Base-by-base conservation (phyloP, 1,140 invertebrate species). In the Trichonephila inaurata region DNA sequence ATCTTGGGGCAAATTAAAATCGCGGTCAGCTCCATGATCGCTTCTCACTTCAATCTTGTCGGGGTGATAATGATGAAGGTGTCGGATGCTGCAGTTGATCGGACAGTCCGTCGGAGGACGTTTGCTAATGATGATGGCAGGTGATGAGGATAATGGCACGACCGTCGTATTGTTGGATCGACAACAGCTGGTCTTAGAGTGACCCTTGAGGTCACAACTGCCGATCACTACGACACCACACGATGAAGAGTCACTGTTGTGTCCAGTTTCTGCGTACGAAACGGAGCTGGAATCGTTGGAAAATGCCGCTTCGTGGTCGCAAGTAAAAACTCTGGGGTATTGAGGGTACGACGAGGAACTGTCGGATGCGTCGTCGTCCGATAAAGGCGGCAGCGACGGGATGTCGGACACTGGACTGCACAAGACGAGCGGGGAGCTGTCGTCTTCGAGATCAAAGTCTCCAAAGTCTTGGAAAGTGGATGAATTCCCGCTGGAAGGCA, bases 391-490 rank as follows among this genome's bases (percentile, higher is more conserved):
- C 12, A 90, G 28, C 3, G 60, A 83, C 58, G 87, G 81, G 1
- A 90, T 58, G 33, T 94, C 92, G 12, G 82, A 92, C 44, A 91
- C 81, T 21, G 93, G 92, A n/a, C 94, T 94, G 44, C 89, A 89
- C 24, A 94, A 24, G 51, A 88, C 87, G 10, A 94, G 24, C 12
- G 94, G 89, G 18, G 92, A 91, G 66, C 93, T 94, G 24, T 94
- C 93, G 24, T 94, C 93, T 12, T 95, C 95, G 2, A 95, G 90
- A 69, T 95, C 95, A 62, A 95, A 94, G 91, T 95, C 95, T 58
- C 94, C 93, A 92, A 95, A 94, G 77, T 95, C 95, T 82, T 95
- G 94, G 61, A 94, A 95, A 40, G 95, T 95, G 19, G 95, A 95
- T 58, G 94, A 95, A 28, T 95, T 94, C 18, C 94, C 94, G 69